Percentiles rank a stretch among this genome's conserved stretches.
phyloP scores from a whole-genome alignment of 2,888 invertebrate species.

The Pammene fasciana region DNA sequence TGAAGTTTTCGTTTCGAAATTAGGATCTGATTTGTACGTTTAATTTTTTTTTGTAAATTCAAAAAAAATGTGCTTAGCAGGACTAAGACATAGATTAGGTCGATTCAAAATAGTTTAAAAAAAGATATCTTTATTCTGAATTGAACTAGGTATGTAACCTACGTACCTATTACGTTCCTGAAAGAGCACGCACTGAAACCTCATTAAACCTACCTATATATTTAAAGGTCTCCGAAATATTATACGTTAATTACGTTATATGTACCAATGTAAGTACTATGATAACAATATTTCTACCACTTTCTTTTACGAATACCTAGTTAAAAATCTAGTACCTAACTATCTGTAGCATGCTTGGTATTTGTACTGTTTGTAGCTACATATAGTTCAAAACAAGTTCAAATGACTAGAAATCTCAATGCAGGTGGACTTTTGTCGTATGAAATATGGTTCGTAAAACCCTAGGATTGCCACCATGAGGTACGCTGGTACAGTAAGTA shows the following conservation, averaged over 20 bases:
- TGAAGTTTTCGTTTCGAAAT: too few species aligned
- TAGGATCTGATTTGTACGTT: too few species aligned
- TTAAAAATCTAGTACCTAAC: background rate
- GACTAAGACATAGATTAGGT: too few species aligned
- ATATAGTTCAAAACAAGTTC: background rate
- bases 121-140: too few species aligned
- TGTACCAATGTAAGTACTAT: background rate
- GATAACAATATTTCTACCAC: background rate
- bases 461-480: slow-evolving; percentile 53
- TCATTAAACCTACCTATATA: too few species aligned
- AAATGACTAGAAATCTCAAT: background rate
- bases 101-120: too few species aligned
- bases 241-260: background rate
- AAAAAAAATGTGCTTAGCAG: too few species aligned
- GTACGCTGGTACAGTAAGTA: slow-evolving; percentile 56
- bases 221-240: background rate
- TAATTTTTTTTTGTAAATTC: too few species aligned
- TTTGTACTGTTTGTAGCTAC: background rate
- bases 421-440: slow-evolving; percentile 7
- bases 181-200: too few species aligned
- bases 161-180: too few species aligned
- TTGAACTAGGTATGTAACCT: too few species aligned
- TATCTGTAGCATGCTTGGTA: background rate
- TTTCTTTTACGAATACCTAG: background rate
- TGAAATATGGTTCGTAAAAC: slow-evolving; percentile 46